These are phyloP conservation scores for Syngnathus rostellatus DNA, from an alignment of 2,797 vertebrate genomes.

Conservation along the genomic window DNA sequence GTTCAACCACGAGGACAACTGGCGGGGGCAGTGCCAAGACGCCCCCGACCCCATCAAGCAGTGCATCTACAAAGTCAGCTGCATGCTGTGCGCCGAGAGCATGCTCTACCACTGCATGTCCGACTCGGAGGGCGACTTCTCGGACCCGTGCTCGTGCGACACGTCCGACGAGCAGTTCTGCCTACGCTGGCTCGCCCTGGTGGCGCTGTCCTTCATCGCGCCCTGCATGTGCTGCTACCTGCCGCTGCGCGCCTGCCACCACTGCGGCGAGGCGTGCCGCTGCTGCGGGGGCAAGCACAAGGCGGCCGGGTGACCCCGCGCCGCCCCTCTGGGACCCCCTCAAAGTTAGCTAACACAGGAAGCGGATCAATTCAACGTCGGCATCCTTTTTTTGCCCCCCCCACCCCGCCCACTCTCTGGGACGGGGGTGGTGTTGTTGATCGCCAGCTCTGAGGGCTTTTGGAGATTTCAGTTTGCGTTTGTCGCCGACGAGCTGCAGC, in stretches of 20 bases:
- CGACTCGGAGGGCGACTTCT: conserved; percentile 97
- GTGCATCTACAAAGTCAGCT: conserved; percentile 99
- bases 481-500: conserved; percentile 64
- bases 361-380: conserved; percentile 69
- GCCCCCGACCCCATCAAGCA: conserved; percentile 95
- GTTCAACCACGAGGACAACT: conserved; percentile 97
- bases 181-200: conserved; percentile 93
- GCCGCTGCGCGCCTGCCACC: conserved; percentile 91
- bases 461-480: conserved; percentile 74
- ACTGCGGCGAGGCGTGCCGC: conserved; percentile 91
- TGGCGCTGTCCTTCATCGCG: conserved; percentile 91
- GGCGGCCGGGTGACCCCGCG: conserved; percentile 85
- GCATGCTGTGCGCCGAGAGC: conserved; percentile 99
- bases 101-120: conserved; percentile 99
- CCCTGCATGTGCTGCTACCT: conserved; percentile 99
- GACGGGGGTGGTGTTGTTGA: conserved; percentile 61
- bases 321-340: conserved; percentile 46
- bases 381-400: conserved; percentile 74
- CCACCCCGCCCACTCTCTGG: conserved; percentile 58
- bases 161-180: conserved; percentile 97
- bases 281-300: conserved; percentile 99
- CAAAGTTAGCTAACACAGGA: conserved; percentile 65
- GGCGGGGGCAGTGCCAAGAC: conserved; percentile 93
- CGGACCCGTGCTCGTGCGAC: conserved; percentile 98
- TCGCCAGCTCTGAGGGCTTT: conserved; percentile 76